Base-by-base conservation (phyloP, 2,888 invertebrate species). In the Nomada flava region DNA sequence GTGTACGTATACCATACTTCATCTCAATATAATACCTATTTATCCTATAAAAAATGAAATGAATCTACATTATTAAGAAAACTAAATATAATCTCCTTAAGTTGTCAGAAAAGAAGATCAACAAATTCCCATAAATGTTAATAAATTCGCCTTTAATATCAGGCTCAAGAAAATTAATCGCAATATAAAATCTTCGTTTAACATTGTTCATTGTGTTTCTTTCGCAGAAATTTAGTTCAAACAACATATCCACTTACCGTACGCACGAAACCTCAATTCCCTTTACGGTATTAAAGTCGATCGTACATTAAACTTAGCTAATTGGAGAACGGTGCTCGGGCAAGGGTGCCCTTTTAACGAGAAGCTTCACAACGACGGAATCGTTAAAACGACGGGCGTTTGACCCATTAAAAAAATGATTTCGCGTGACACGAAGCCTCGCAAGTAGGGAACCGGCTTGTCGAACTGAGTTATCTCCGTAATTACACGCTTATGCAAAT, bases 401-500 rank as follows among this genome's bases (percentile, higher is more conserved):
- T 11, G 20, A 15, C 26, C n/a, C 26, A 52, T 47, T 64, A 15
- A 29, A 42, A 69, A 29, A 52, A 52, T 11, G 42, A n/a, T 29
- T 26, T 36, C 23, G 10, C 47, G 52, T 15, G 53, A 62, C 26
- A 63, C 44, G 64, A 73, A 47, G 65, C 62, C 44, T 1, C 29
- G 9, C 1, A 44, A 44, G 18, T 13, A 18, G 18, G 64, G 23
- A 26, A 53, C 26, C 47, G n/a, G 13, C 62, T 62, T 57, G 64
- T 74, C 73, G 42, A 79, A 70, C 26, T 70, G 65, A 55, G 73
- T 60, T 73, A 73, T 57, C 81, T 65, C 20, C 18, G 5, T 86
- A 83, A 86, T 80, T 76, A 70, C 68, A 63, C 71, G 57, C 73
- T 85, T 76, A 86, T 78, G 83, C 77, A 86, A 88, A 86, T 82